phyloP scores from a whole-genome alignment of 2,113 vertebrate species.

The Mandrillus leucophaeus region DNA sequence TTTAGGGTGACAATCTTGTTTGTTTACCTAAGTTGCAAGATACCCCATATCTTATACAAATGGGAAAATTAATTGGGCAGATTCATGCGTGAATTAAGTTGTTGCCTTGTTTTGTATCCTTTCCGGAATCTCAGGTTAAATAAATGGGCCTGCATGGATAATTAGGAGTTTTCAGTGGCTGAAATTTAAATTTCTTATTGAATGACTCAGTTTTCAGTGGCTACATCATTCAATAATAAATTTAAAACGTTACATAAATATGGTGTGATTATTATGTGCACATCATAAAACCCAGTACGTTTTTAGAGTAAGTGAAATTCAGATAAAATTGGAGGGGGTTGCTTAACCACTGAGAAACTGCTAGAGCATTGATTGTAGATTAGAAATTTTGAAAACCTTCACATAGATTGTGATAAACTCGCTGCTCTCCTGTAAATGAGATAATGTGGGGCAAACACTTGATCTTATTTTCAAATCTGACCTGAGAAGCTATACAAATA shows the following conservation, averaged over 20 bases:
- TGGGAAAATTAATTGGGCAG: constrained; percentile 1
- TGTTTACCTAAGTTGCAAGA: constrained; percentile 1
- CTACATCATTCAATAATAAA: background rate
- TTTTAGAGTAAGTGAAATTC: background rate
- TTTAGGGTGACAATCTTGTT: constrained; percentile 36
- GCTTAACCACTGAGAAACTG: background rate
- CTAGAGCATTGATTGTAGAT: background rate
- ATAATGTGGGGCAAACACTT: background rate
- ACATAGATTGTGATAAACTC: background rate
- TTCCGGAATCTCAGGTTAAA: background rate
- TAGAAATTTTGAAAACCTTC: background rate
- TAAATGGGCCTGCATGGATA: background rate
- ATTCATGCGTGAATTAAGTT: background rate
- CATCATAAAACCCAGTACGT: background rate
- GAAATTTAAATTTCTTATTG: too few relatives aligned
- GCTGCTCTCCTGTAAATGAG: background rate
- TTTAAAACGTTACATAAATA: background rate
- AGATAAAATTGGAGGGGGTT: background rate
- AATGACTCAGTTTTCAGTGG: background rate
- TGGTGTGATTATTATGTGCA: background rate
- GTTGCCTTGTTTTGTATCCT: background rate
- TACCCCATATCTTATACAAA: background rate
- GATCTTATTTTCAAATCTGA: background rate
- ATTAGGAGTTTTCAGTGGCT: background rate
- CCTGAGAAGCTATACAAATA: background rate